These are phyloP conservation scores for Himalopsyche kuldschensis DNA, from an alignment of 2,888 invertebrate species.

Conservation along the genomic window DNA sequence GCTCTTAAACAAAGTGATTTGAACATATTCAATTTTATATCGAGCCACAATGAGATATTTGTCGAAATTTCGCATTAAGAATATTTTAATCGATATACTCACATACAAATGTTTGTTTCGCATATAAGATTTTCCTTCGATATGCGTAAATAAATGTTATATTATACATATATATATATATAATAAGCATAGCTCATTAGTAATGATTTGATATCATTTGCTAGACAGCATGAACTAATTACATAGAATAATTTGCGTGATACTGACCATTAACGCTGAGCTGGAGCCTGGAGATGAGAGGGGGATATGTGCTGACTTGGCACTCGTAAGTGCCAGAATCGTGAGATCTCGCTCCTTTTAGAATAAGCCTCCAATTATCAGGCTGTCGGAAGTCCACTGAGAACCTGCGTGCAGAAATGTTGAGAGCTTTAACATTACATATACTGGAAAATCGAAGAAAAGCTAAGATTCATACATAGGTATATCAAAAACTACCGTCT, in stretches of 20 bases:
- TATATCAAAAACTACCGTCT: no score
- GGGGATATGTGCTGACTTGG: constrained; percentile 57
- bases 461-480: not conserved
- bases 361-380: constrained; percentile 53
- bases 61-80: no score
- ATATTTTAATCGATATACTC: no score
- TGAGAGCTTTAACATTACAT: not conserved
- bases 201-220: not conserved
- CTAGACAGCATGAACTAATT: not conserved
- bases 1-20: no score
- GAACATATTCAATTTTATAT: no score
- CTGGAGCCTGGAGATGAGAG: constrained; percentile 52
- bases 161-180: no score
- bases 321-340: constrained; percentile 57
- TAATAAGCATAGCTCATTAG: no score
- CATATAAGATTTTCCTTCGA: no score
- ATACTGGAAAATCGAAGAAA: not conserved
- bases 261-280: constrained; percentile 54
- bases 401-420: constrained; percentile 45
- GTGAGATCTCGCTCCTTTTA: constrained; percentile 49
- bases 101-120: no score
- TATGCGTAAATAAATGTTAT: no score
- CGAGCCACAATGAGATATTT: no score
- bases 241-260: not conserved
- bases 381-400: constrained; percentile 52